Base-by-base conservation (phyloP, 1,140 invertebrate species). In the Phocides pigmalion region DNA sequence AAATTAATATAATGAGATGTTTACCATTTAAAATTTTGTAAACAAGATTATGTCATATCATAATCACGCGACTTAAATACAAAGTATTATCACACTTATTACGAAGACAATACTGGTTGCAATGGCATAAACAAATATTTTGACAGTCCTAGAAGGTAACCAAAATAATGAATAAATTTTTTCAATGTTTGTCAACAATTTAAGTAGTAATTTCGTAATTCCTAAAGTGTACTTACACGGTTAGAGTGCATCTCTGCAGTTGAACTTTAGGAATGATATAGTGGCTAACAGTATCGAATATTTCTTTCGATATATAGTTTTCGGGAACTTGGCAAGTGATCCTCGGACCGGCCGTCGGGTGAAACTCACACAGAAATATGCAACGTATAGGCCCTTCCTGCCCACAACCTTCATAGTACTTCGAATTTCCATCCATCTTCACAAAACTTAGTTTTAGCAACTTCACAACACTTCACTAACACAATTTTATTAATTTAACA, bases 211-310 rank as follows among this genome's bases (percentile, higher is more conserved):
- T 6, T 35, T 9, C 8, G 8, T 6, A 9, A 16, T 17, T 16
- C n/a, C 0, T 42, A 17, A 6, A 17, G 12, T 20, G 6, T 4
- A 94, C 95, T 94, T 94, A 98, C 95, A 98, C 95, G 39, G 97
- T 98, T 63, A 98, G 95, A 12, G 96, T 95, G 81, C 96, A 96
- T 64, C 96, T 92, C 82, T 97, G 95, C n/a, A 98, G 92, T 83
- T 98, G 96, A 37, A 95, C 95, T 93, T 98, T 98, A 0, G 97
- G 97, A 77, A 98, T 98, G 49, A 98, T 97, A 83, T 98, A 98
- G 72, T 97, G 96, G 86, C 96, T 97, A 25, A 98, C 95, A 68
- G 96, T 95, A 90, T 98, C 97, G 92, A 98, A 98, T 53, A 95
- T 94, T 77, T 98, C 97, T 92, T 98, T 98, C 0, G 95, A 95